Percentiles rank a stretch among this genome's conserved stretches.
Conservation (phyloP, 2,888 invertebrate genomes). For the Zygaena filipendulae region DNA sequence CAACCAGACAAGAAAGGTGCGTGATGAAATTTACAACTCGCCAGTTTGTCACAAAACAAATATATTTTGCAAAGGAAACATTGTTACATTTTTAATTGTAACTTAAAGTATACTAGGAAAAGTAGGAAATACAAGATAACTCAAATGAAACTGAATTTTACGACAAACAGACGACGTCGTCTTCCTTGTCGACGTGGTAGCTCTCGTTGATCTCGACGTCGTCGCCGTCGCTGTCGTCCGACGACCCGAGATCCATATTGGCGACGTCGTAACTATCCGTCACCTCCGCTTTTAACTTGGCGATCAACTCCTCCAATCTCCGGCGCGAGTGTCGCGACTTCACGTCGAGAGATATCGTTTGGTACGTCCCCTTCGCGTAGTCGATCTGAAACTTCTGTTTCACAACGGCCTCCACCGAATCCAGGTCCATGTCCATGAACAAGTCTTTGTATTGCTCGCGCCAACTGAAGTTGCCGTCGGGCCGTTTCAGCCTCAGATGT, state of each 20-base stretch:
- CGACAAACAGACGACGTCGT: too few species aligned
- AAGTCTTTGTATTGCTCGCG: not conserved
- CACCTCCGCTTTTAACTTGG: slow-evolving; percentile 31
- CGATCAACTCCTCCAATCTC: slow-evolving; percentile 27
- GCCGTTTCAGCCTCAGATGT: slow-evolving; percentile 15
- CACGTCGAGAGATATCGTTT: slow-evolving; percentile 19
- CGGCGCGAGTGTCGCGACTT: slow-evolving; percentile 24
- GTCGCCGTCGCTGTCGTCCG: slow-evolving; percentile 29
- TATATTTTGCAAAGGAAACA: too few species aligned
- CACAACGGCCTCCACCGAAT: slow-evolving; percentile 37
- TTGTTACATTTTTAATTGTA: too few species aligned
- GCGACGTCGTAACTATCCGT: slow-evolving; percentile 41
- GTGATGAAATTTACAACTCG: too few species aligned
- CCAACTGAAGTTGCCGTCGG: slow-evolving; percentile 2
- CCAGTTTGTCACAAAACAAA: too few species aligned
- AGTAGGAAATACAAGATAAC: too few species aligned
- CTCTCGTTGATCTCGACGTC: not conserved
- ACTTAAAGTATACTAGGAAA: too few species aligned
- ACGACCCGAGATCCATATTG: slow-evolving; percentile 47
- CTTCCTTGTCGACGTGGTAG: too few species aligned
- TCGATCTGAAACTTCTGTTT: slow-evolving; percentile 33
- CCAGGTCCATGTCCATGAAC: slow-evolving; percentile 39
- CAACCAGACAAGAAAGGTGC: too few species aligned
- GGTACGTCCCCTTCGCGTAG: slow-evolving; percentile 23
- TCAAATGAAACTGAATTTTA: too few species aligned